Base-by-base conservation (phyloP, 2,797 vertebrate genomes). In the Tamandua tetradactyla region DNA sequence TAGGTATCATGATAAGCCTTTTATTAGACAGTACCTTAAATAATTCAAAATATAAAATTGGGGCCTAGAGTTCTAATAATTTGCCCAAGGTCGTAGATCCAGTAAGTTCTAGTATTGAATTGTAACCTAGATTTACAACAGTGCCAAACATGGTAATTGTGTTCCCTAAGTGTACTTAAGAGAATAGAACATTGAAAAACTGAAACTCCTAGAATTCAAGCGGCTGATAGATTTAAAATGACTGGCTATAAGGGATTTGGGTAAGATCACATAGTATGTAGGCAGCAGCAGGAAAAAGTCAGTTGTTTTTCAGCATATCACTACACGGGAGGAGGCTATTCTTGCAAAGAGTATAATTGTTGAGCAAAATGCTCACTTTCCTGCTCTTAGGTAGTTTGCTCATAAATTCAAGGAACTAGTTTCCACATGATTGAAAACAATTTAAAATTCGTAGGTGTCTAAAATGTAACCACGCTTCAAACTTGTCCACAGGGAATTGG, bases 371-470 rank as follows among this genome's bases (percentile, higher is more conserved):
- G 75, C 12, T 57, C 59, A 78, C 49, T 71, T 23, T 14, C 13
- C 61, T 86, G 52, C 40, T 35, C 27, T 88, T 32, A 87, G 69
- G 75, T 3, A 59, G 55, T 92, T 59, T 87, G 42, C 30, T 91
- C 27, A 62, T 25, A 91, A 74, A 37, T 64, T 78, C 75, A 81
- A 75, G n/a, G 64, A 75, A 32, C 52, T 49, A 8, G 30, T 93
- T 87, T 93, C 52, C 22, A 78, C 57, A 40, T 32, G 35, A 75
- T 23, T 72, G 49, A 80, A 89, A 64, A 4, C 9, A 86, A 92
- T 14, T 76, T 88, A 89, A 59, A 25, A 85, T 94, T 94, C 89
- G 13, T 20, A 94, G 64, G 66, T 93, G 57, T 93, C 71, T 42
- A 83, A 69, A 92, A 64, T 14, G 61, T 83, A 83, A 23, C 42